Base-by-base conservation (phyloP, 92 coral and sea anemone species). In the Anthopleura xanthogrammica region DNA sequence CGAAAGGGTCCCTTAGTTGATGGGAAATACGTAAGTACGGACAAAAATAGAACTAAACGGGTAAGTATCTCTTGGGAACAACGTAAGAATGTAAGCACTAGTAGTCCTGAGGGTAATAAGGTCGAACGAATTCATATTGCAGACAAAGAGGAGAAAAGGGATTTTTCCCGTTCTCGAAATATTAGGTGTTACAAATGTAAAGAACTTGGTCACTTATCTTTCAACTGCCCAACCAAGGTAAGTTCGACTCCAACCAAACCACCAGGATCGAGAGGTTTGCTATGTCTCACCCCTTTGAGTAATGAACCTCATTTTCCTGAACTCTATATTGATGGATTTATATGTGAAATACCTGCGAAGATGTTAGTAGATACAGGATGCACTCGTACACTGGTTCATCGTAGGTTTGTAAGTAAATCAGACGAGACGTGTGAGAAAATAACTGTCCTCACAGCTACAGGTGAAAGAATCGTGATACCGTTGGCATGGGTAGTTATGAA, bases 1-100 rank as follows among this genome's bases (percentile, higher is more conserved):
- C 72, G 94, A 78, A 91, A 91, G 68, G 94, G 94, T 40, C 94
- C 91, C 5, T 54, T 80, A 39, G 77, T 88, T 24, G 85, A 64
- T 41, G 92, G 94, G 41, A 88, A 75, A 73, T 88, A 90, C 72
- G 87, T 79, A 24, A 36, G 23, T 23, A 82, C 22, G 42, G 82
- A 78, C 11, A 86, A 40, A 36, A 75, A 52, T 20, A 82, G 46
- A 22, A 50, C 76, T 7, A 75, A 20, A 54, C 43, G 83, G 17
- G 39, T 52, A 14, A 75, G 43, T 16, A 54, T 48, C 3, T 7
- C 54, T 72, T 23, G 79, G 55, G 88, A 78, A 52, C 55, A 60
- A 19, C 73, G 23, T 7, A 76, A 48, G 60, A 48, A 19, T 7
- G 19, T 17, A 16, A n/a, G 46, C 29, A 41, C 6, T 40, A 39